Conservation (phyloP, 1,140 invertebrate species). For the Saxidomus purpurata region DNA sequence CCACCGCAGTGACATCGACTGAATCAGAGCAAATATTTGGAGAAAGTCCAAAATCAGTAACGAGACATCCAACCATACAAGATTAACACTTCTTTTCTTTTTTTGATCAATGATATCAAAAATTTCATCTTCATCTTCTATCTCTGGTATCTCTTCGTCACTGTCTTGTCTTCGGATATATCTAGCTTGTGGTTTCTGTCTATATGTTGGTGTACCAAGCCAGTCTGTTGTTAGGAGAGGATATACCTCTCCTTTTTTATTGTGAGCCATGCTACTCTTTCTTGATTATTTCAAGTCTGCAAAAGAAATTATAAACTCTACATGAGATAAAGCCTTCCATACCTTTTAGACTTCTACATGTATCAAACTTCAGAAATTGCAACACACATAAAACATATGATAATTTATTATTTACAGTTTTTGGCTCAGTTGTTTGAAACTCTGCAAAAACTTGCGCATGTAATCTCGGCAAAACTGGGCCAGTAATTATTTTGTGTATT, state of each 20-base stretch:
- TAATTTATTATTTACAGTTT: too few species aligned
- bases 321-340: too few species aligned
- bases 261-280: conserved; percentile 24
- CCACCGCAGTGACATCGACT: conserved; percentile 83
- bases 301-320: not conserved
- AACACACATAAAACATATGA: too few species aligned
- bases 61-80: conserved; percentile 77
- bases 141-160: conserved; percentile 16
- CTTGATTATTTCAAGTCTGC: not conserved
- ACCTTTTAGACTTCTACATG: too few species aligned
- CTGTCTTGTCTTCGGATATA: conserved; percentile 33
- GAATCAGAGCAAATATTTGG: conserved; percentile 81
- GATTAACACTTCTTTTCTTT: conserved; percentile 76
- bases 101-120: conserved; percentile 66
- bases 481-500: too few species aligned
- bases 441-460: too few species aligned
- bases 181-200: conserved; percentile 47
- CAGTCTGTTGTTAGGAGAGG: conserved; percentile 63
- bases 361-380: too few species aligned
- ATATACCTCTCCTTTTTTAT: conserved; percentile 50
- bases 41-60: conserved; percentile 79
- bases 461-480: too few species aligned
- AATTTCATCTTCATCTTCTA: conserved; percentile 69
- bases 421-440: too few species aligned
- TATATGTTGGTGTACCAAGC: conserved; percentile 62